A percentile compares a stretch with the other conserved stretches of the same genome.
Evolutionary conservation across 2,113 vertebrate species (phyloP).

Genomic region (Petaurus breviceps): DNA sequence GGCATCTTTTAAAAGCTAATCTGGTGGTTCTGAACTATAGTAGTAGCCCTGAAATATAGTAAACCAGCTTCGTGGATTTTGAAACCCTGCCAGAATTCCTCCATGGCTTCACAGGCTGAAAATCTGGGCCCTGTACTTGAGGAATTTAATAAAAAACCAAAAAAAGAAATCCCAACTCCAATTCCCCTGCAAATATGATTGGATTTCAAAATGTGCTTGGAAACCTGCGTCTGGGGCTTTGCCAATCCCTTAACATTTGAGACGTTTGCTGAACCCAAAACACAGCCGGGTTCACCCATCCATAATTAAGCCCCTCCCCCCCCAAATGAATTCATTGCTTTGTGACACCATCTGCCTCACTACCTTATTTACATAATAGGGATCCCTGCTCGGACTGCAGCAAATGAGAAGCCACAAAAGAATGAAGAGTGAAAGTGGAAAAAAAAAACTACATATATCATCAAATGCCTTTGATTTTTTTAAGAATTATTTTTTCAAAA

Average conservation of each 20-base stretch:
- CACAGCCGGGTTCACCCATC: constrained; percentile 81
- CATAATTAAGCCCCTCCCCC: constrained; percentile 83
- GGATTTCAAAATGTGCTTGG: constrained; percentile 78
- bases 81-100: constrained; percentile 60
- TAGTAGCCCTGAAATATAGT: constrained; percentile 22
- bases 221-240: constrained; percentile 79
- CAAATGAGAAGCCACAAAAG: constrained; percentile 78
- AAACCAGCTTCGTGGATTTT: constrained; percentile 9
- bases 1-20: constrained; percentile 20
- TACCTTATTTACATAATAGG: constrained; percentile 83
- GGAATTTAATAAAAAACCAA: constrained; percentile 75
- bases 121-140: constrained; percentile 67
- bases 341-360: constrained; percentile 81
- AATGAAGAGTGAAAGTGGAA: constrained; percentile 66
- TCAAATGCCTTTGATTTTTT: constrained; percentile 68
- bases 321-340: constrained; percentile 82
- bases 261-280: constrained; percentile 81
- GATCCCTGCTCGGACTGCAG: constrained; percentile 76
- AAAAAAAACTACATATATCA: constrained; percentile 74
- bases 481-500: constrained; percentile 56
- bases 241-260: constrained; percentile 80
- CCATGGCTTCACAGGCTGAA: constrained; percentile 58
- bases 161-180: constrained; percentile 71
- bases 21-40: neutral
- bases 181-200: constrained; percentile 77